A percentile compares a stretch with the other conserved stretches of the same genome.
phyloP scores from a whole-genome alignment of 1,140 invertebrate genomes.

The Geopemphigus sp. region DNA sequence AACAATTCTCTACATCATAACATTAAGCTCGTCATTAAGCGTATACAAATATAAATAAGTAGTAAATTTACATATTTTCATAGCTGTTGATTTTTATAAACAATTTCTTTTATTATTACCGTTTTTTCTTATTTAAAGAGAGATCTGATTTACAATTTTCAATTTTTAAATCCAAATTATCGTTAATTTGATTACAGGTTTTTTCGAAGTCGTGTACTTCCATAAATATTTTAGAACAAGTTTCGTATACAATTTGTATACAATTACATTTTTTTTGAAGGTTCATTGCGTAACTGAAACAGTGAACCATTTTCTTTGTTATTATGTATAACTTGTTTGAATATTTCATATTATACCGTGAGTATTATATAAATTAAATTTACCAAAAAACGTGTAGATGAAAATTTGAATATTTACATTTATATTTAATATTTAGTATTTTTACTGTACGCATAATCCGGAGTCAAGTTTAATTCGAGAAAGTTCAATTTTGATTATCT shows the following conservation, averaged over 20 bases:
- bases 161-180: background rate
- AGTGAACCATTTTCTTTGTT: background rate
- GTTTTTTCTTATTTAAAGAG: background rate
- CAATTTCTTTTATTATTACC: conserved; percentile 3
- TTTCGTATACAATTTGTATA: background rate
- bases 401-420: too few species aligned
- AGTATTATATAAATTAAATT: background rate
- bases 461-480: too few species aligned
- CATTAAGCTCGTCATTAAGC: background rate
- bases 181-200: background rate
- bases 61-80: too few species aligned
- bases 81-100: too few species aligned
- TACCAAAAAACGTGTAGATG: too few species aligned
- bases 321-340: conserved; percentile 3
- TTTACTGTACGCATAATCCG: too few species aligned
- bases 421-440: too few species aligned
- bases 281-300: conserved; percentile 31
- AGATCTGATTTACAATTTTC: background rate
- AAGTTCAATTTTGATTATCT: too few species aligned
- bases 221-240: background rate
- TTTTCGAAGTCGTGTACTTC: background rate
- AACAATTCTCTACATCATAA: background rate
- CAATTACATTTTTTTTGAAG: background rate
- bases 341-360: background rate
- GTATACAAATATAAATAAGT: background rate